Conservation (phyloP, 2,888 invertebrate genomes). For the Entomobrya proxima region DNA sequence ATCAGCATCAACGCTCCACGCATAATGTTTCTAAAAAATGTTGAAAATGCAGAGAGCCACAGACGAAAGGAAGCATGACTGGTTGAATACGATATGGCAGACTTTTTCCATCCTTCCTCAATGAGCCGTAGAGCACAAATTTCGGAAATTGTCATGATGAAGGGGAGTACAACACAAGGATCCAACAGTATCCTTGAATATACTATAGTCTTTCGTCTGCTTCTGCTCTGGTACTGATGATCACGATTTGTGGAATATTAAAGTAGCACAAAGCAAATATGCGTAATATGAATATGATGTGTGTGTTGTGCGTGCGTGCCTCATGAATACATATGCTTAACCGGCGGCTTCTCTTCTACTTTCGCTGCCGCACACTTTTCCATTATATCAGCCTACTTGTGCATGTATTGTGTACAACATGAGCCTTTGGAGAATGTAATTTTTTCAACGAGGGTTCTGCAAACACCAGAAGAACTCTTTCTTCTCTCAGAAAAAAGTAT, state of each 20-base stretch:
- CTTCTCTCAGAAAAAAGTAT: not conserved
- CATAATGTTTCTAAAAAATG: constrained; percentile 16
- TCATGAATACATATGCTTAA: constrained; percentile 22
- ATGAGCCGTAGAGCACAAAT: constrained; percentile 45
- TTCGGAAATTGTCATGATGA: constrained; percentile 36
- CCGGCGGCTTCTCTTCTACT: not conserved
- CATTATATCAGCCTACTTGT: not conserved
- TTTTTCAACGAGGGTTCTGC: constrained; percentile 31
- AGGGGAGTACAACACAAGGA: not conserved
- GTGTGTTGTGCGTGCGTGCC: constrained; percentile 17
- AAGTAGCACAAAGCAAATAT: constrained; percentile 36
- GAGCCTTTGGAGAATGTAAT: constrained; percentile 1
- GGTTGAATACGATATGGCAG: constrained; percentile 37
- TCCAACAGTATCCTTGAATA: too few species aligned
- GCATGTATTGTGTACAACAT: too few species aligned
- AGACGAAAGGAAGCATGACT: constrained; percentile 1
- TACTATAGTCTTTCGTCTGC: too few species aligned
- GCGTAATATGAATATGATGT: constrained; percentile 38
- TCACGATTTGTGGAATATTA: constrained; percentile 7
- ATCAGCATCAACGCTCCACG: constrained; percentile 23
- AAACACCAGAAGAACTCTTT: constrained; percentile 24
- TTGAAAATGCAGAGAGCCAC: not conserved
- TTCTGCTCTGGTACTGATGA: not conserved
- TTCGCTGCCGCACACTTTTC: not conserved
- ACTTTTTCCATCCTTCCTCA: constrained; percentile 36